Percentiles rank a stretch among this genome's conserved stretches.
These are phyloP conservation scores for Ispidina lecontei DNA, from an alignment of 2,797 vertebrate genomes.

Conservation along the genomic window DNA sequence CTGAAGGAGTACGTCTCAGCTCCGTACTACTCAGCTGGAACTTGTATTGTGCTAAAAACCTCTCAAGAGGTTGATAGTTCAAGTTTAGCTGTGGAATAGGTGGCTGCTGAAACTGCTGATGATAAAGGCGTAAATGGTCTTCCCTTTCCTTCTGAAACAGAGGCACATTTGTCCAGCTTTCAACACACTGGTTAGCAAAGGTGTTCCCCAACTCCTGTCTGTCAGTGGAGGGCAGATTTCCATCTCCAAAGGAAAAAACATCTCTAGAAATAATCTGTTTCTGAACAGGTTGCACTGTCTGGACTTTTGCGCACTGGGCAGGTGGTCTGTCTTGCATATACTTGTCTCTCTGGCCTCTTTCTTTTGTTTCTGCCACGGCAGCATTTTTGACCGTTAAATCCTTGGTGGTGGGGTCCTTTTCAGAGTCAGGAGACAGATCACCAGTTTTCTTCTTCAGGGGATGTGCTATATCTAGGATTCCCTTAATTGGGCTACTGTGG, in stretches of 20 bases:
- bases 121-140: constrained; percentile 85
- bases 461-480: constrained; percentile 22
- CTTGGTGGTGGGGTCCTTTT: constrained; percentile 1
- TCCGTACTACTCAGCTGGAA: background rate
- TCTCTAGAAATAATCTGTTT: constrained; percentile 68
- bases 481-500: constrained; percentile 73
- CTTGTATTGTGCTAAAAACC: constrained; percentile 67
- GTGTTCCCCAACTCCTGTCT: background rate
- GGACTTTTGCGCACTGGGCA: constrained; percentile 44
- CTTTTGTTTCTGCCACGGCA: background rate
- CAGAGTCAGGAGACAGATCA: background rate
- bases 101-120: constrained; percentile 89
- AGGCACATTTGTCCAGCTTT: constrained; percentile 41
- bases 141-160: constrained; percentile 79
- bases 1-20: background rate
- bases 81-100: constrained; percentile 72
- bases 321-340: background rate
- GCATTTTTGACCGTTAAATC: constrained; percentile 3
- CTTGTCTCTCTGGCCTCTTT: constrained; percentile 16
- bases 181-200: background rate
- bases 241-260: constrained; percentile 5
- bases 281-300: constrained; percentile 73
- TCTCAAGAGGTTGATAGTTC: constrained; percentile 75
- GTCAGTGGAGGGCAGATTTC: background rate
- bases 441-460: constrained; percentile 39